phyloP scores from a whole-genome alignment of 2,113 vertebrate genomes.

The Meles meles region DNA sequence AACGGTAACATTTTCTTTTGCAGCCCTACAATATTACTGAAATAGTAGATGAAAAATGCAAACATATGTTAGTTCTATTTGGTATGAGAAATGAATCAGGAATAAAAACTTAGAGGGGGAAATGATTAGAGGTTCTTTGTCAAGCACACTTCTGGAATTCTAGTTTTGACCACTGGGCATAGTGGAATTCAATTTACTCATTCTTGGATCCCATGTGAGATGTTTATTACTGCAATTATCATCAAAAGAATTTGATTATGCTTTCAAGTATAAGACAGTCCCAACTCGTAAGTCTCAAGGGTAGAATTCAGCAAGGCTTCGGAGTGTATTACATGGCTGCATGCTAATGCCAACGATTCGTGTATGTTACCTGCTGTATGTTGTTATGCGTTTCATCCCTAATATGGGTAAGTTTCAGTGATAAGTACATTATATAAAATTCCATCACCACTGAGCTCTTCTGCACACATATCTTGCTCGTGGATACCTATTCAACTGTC shows the following conservation, averaged over 20 bases:
- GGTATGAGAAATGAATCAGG: neutral
- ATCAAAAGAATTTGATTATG: slow-evolving; percentile 3
- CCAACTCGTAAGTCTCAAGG: neutral
- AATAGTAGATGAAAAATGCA: slow-evolving; percentile 11
- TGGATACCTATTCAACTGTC: neutral
- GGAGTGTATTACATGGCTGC: neutral
- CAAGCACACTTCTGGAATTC: slow-evolving; percentile 2
- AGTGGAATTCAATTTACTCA: neutral
- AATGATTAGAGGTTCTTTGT: neutral
- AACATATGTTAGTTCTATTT: slow-evolving; percentile 2
- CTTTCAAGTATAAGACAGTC: neutral
- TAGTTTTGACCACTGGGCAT: neutral
- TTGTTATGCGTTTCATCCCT: neutral
- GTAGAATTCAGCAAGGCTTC: neutral
- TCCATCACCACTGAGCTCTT: neutral
- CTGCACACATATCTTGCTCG: neutral
- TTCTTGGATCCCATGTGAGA: neutral
- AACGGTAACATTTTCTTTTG: neutral
- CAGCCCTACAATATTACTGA: slow-evolving; percentile 25
- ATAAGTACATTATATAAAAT: neutral
- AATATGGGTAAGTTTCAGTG: slow-evolving; percentile 32
- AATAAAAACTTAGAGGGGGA: slow-evolving; percentile 8
- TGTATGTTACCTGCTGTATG: neutral
- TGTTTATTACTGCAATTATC: neutral
- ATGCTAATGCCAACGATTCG: neutral